Percentiles rank a stretch among this genome's conserved stretches.
These are phyloP conservation scores for Selene dorsalis DNA, from an alignment of 2,797 vertebrate genomes.

Conservation along the genomic window DNA sequence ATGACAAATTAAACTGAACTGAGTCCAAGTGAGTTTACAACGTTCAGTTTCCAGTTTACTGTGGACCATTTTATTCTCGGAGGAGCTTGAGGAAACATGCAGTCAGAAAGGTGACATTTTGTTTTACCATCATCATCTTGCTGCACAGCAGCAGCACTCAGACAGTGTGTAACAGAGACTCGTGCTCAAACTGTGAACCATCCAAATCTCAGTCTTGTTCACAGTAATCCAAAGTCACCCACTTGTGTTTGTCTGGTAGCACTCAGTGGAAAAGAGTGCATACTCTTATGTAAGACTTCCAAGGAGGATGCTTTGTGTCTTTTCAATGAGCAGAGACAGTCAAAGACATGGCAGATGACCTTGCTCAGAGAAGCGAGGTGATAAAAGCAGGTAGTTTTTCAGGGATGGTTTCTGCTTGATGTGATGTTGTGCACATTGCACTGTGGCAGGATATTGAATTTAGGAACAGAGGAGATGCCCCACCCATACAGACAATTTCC, in stretches of 20 bases:
- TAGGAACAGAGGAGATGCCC: slow-evolving; percentile 35
- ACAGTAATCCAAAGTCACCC: slow-evolving; percentile 30
- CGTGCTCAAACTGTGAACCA: background rate
- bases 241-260: slow-evolving; percentile 33
- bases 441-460: slow-evolving; percentile 52
- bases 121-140: background rate
- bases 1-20: no score
- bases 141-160: no score
- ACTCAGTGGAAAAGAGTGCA: slow-evolving; percentile 41
- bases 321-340: slow-evolving; percentile 22
- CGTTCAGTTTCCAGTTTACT: no score
- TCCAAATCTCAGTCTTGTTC: slow-evolving; percentile 4
- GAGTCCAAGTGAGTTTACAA: no score
- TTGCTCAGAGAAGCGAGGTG: slow-evolving; percentile 32
- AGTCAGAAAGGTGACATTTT: background rate
- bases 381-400: slow-evolving; percentile 36
- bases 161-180: background rate
- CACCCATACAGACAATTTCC: slow-evolving; percentile 18
- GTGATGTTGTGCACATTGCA: slow-evolving; percentile 18
- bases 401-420: slow-evolving; percentile 32
- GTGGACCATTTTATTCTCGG: no score
- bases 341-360: slow-evolving; percentile 41
- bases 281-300: slow-evolving; percentile 28
- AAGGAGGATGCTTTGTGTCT: slow-evolving; percentile 30
- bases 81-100: background rate